phyloP scores from a whole-genome alignment of 2,797 vertebrate genomes.

The Myioborus miniatus region DNA sequence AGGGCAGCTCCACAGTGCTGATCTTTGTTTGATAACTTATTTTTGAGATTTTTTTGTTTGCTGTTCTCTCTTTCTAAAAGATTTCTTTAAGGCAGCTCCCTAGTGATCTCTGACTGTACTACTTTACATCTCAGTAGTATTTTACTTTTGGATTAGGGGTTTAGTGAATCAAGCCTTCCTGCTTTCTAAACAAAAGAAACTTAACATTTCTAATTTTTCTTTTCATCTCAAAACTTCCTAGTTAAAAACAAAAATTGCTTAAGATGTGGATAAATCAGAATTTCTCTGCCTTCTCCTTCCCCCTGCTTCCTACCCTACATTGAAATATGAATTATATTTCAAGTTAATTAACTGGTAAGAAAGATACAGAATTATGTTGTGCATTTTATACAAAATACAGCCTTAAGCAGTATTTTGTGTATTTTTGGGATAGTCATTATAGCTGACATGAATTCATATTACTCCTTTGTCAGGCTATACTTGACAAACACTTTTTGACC shows the following conservation, averaged over 20 bases:
- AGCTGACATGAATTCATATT: background rate
- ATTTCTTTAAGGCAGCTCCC: background rate
- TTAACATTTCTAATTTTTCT: background rate
- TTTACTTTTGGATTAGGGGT: background rate
- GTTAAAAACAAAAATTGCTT: background rate
- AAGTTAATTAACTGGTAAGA: background rate
- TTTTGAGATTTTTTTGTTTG: background rate
- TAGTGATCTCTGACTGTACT: background rate
- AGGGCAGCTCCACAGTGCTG: background rate
- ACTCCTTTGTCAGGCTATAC: background rate
- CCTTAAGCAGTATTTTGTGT: background rate
- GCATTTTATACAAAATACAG: background rate
- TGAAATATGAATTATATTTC: background rate
- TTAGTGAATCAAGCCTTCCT: background rate
- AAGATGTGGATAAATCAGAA: background rate
- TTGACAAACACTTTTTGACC: background rate
- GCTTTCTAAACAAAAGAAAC: background rate
- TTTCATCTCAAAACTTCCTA: background rate
- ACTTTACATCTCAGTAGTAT: background rate
- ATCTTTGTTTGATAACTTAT: background rate
- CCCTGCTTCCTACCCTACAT: fast-evolving
- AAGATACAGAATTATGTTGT: background rate
- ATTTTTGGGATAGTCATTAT: background rate
- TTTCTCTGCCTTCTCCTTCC: background rate
- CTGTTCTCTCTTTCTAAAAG: background rate